A percentile compares a stretch with the other conserved stretches of the same genome.
Conservation (phyloP, 2,888 invertebrate species). For the Athalia cordata region DNA sequence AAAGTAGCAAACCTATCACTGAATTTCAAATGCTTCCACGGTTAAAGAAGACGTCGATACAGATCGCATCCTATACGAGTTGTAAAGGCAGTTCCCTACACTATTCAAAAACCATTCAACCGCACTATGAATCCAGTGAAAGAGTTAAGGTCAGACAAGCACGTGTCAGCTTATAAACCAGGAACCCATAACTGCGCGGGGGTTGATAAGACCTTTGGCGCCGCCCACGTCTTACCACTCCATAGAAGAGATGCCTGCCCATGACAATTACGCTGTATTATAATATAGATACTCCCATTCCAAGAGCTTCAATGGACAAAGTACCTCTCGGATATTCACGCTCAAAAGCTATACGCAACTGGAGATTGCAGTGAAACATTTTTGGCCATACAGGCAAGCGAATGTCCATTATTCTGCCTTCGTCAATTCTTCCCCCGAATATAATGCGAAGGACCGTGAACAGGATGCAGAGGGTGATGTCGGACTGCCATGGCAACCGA, state of each 20-base stretch:
- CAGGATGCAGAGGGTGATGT: neutral
- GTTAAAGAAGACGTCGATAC: neutral
- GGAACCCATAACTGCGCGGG: slow-evolving; percentile 56
- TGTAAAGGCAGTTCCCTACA: slow-evolving; percentile 5
- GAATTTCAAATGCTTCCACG: neutral
- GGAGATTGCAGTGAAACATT: neutral
- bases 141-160: slow-evolving; percentile 63
- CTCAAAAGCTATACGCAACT: neutral
- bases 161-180: slow-evolving; percentile 64
- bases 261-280: neutral
- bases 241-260: neutral
- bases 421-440: no score
- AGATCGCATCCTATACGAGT: neutral
- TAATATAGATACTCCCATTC: neutral
- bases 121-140: slow-evolving; percentile 45
- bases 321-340: neutral
- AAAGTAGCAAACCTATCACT: slow-evolving; percentile 35
- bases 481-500: slow-evolving; percentile 32
- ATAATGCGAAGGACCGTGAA: neutral
- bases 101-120: slow-evolving; percentile 36
- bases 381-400: no score
- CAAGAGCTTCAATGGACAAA: neutral
- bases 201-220: slow-evolving; percentile 43
- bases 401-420: neutral
- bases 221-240: slow-evolving; percentile 31